A percentile compares a stretch with the other conserved stretches of the same genome.
These are phyloP conservation scores for Triplophysa bombifrons DNA, from an alignment of 2,797 vertebrate species.

Conservation along the genomic window DNA sequence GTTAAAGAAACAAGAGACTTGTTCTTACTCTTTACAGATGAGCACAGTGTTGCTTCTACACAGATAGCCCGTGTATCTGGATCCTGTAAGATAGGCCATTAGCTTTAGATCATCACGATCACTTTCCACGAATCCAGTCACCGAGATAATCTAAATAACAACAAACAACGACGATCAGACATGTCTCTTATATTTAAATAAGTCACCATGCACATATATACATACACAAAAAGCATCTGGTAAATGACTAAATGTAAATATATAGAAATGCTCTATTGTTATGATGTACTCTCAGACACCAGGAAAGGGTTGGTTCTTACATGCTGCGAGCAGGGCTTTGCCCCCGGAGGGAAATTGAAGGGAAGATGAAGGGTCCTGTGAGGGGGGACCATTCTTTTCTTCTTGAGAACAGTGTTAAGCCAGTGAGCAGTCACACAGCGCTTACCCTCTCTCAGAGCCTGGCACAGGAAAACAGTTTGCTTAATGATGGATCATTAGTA, in stretches of 20 bases:
- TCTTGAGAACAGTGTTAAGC: slow-evolving; percentile 91
- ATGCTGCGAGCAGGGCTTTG: slow-evolving; percentile 94
- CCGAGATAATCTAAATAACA: slow-evolving; percentile 86
- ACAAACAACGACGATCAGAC: background rate
- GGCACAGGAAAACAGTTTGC: background rate
- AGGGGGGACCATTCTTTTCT: slow-evolving; percentile 92
- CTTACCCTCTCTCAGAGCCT: slow-evolving; percentile 93
- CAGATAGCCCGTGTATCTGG: slow-evolving; percentile 94
- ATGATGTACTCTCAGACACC: background rate
- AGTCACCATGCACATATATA: background rate
- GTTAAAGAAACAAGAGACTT: background rate
- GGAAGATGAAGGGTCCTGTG: slow-evolving; percentile 92
- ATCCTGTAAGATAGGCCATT: slow-evolving; percentile 93
- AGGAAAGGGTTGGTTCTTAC: slow-evolving; percentile 71
- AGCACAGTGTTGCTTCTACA: slow-evolving; percentile 96
- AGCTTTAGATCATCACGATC: slow-evolving; percentile 96
- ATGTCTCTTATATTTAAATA: background rate
- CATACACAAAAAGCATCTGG: too few relatives aligned
- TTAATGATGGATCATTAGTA: slow-evolving; percentile 9
- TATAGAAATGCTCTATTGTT: background rate
- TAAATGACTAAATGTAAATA: too few relatives aligned
- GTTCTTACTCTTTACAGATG: slow-evolving; percentile 95
- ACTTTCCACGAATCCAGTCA: slow-evolving; percentile 94
- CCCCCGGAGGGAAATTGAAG: slow-evolving; percentile 93
- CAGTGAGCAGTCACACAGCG: slow-evolving; percentile 95